phyloP scores from a whole-genome alignment of 2,797 vertebrate genomes.

The Chloroceryle inda region DNA sequence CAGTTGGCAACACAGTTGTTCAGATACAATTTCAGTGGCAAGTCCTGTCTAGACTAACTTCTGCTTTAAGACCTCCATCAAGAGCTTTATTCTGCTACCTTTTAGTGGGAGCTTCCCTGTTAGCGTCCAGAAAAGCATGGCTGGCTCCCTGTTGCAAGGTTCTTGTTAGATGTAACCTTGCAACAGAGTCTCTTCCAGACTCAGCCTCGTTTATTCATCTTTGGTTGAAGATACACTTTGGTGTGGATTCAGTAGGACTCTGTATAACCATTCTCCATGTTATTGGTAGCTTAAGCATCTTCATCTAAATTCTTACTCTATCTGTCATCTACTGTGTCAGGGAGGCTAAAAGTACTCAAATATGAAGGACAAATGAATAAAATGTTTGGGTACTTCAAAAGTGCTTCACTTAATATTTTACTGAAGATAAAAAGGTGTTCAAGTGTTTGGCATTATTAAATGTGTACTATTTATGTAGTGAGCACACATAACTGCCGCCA shows the following conservation, averaged over 20 bases:
- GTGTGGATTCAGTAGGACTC: neutral
- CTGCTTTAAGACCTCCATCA: neutral
- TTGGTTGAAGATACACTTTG: neutral
- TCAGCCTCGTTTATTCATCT: fast-evolving
- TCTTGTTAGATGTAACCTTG: neutral
- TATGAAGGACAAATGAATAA: slow-evolving; percentile 15
- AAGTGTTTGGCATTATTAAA: neutral
- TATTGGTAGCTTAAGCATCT: neutral
- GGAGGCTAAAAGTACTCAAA: neutral
- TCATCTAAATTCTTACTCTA: neutral
- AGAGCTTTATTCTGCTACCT: neutral
- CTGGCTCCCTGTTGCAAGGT: fast-evolving
- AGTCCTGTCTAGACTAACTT: neutral
- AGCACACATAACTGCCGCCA: neutral
- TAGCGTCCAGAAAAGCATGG: fast-evolving
- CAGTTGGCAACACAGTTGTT: neutral
- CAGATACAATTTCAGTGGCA: neutral
- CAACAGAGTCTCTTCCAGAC: neutral
- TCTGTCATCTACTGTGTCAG: neutral
- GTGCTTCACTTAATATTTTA: neutral
- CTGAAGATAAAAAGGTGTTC: neutral
- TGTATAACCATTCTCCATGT: neutral
- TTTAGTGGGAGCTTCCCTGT: neutral
- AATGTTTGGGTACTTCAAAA: slow-evolving; percentile 26
- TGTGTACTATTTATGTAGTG: slow-evolving; percentile 6